These are phyloP conservation scores for Miltochrista miniata DNA, from an alignment of 2,888 invertebrate species.

Conservation along the genomic window DNA sequence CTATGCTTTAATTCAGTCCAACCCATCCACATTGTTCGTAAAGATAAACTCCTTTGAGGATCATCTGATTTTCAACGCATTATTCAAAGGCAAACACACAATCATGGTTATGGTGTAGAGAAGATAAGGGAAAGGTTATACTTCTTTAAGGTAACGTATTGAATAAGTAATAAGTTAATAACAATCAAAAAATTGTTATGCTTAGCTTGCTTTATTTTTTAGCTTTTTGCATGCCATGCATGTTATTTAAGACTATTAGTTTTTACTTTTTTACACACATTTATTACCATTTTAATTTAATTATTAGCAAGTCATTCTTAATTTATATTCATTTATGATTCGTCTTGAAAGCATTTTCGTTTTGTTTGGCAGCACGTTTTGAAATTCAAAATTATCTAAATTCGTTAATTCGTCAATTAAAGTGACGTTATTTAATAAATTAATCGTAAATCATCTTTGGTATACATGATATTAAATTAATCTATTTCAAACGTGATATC, in stretches of 20 bases:
- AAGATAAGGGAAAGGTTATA: not conserved
- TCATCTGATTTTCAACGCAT: not conserved
- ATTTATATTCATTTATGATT: not conserved
- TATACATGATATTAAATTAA: not conserved
- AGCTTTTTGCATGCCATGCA: conserved; percentile 24
- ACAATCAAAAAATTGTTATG: not conserved
- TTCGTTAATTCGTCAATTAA: too few relatives aligned
- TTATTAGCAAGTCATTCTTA: not conserved
- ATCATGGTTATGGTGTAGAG: too few relatives aligned
- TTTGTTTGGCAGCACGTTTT: not conserved
- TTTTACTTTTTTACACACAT: not conserved
- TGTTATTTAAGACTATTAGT: not conserved
- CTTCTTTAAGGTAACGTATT: conserved; percentile 4
- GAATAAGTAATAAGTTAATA: too few relatives aligned
- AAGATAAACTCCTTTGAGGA: not conserved
- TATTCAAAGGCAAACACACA: not conserved
- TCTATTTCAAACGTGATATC: not conserved
- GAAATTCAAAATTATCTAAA: not conserved
- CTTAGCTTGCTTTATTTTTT: conserved; percentile 22
- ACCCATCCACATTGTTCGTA: not conserved
- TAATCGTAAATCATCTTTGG: not conserved
- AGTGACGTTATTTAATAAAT: too few relatives aligned
- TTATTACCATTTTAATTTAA: not conserved
- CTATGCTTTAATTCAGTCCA: too few relatives aligned
- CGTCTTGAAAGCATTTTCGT: not conserved